phyloP scores from a whole-genome alignment of 2,888 invertebrate species.

The Nomada goodeniana region DNA sequence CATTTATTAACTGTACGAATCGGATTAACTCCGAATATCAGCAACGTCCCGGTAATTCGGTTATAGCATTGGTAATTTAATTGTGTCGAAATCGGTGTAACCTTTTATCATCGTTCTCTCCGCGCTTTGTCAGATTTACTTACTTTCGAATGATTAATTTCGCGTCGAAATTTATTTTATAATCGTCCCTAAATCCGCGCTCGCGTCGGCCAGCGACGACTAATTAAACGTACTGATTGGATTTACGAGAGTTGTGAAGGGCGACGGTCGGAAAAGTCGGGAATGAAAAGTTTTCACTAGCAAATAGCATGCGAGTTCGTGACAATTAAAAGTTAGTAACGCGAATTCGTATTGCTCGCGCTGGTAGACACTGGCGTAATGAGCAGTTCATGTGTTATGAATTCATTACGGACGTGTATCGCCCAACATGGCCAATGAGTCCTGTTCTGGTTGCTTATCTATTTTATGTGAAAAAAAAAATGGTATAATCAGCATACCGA shows the following conservation, averaged over 20 bases:
- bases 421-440: too few species aligned
- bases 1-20: background rate
- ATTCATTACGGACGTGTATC: too few species aligned
- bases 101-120: conserved; percentile 6
- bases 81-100: background rate
- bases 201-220: background rate
- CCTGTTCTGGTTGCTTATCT: too few species aligned
- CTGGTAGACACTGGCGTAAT: background rate
- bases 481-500: too few species aligned
- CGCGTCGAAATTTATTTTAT: conserved; percentile 4
- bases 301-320: conserved; percentile 21
- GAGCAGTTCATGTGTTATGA: too few species aligned
- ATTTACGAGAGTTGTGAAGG: background rate
- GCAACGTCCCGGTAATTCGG: background rate
- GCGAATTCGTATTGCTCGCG: background rate
- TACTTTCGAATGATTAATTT: conserved; percentile 25
- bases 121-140: conserved; percentile 1
- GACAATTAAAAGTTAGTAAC: conserved; percentile 42
- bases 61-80: conserved; percentile 32
- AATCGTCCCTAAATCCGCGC: conserved; percentile 15
- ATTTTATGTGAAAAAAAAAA: too few species aligned
- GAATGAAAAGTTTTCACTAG: conserved; percentile 43
- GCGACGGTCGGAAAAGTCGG: background rate
- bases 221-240: conserved; percentile 34
- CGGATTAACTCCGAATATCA: background rate